Conservation (phyloP, 2,113 vertebrate species). For the Indicator indicator region DNA sequence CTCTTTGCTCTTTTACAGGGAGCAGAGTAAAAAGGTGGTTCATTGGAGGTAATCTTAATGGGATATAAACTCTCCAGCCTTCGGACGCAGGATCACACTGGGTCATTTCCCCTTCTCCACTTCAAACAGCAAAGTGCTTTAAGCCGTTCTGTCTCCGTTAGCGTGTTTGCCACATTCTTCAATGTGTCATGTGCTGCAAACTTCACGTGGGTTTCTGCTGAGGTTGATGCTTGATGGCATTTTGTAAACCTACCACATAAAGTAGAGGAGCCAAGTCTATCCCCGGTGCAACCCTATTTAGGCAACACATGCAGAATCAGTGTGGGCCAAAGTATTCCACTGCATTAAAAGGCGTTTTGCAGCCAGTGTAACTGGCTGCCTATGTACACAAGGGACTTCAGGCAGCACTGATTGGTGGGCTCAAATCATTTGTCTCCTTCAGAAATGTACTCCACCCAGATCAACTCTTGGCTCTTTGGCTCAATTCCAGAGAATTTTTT, state of each 20-base stretch:
- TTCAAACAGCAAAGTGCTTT: constrained; percentile 5
- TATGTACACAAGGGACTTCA: fast-evolving
- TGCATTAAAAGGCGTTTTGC: not conserved
- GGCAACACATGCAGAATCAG: not conserved
- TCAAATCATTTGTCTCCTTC: not conserved
- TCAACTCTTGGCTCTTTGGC: not conserved
- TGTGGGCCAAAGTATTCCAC: not conserved
- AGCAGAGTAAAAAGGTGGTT: constrained; percentile 21
- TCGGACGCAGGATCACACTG: constrained; percentile 42
- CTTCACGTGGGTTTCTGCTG: not conserved
- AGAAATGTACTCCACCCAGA: not conserved
- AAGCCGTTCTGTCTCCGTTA: constrained; percentile 11
- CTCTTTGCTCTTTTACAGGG: constrained; percentile 27
- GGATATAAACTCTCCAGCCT: constrained; percentile 38
- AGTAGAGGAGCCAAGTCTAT: not conserved
- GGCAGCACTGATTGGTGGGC: not conserved
- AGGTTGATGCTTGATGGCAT: not conserved
- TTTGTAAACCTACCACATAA: constrained; percentile 19
- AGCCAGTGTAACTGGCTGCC: not conserved
- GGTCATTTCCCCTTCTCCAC: constrained; percentile 68
- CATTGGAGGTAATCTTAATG: constrained; percentile 36
- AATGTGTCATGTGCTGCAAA: constrained; percentile 27
- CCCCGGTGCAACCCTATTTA: not conserved
- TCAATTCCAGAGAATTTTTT: not conserved
- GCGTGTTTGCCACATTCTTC: constrained; percentile 37